A percentile compares a stretch with the other conserved stretches of the same genome.
Evolutionary conservation across 35 echinoderm and acorn worm genomes (phyloP).

Genomic region (Lytechinus variegatus): DNA sequence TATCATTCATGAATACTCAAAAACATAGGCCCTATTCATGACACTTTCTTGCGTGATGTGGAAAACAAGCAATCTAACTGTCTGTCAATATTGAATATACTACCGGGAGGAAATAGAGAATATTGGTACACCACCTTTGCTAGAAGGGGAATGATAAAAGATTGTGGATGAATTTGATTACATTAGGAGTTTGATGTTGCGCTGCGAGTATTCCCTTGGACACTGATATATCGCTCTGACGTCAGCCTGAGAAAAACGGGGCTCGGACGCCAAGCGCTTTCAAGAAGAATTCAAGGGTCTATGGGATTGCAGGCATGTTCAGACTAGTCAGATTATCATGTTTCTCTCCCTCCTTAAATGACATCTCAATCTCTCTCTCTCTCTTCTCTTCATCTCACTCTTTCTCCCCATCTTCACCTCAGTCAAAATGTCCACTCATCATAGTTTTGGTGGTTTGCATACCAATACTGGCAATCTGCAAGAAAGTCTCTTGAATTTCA

Average conservation of each 20-base stretch:
- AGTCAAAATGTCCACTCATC: no score
- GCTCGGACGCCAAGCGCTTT: not conserved
- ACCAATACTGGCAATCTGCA: not conserved
- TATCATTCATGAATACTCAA: not conserved
- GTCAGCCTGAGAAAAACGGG: not conserved
- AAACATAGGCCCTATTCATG: not conserved
- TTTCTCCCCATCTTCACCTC: no score
- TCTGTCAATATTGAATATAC: not conserved
- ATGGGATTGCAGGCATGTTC: not conserved
- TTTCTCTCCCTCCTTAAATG: not conserved
- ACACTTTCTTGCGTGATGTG: not conserved
- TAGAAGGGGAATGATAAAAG: not conserved
- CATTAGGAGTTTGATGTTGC: conserved; percentile 23
- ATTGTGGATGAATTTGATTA: conserved; percentile 20
- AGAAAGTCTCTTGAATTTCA: not conserved
- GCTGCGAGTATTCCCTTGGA: not conserved
- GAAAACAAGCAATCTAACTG: not conserved
- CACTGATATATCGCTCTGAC: conserved; percentile 38
- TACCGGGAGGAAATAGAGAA: not conserved
- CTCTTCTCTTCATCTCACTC: no score
- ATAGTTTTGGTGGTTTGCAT: not conserved
- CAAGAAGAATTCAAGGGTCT: not conserved
- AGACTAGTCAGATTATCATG: not conserved
- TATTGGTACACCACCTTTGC: not conserved
- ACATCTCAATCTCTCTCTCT: not conserved